Conservation (phyloP, 2,888 invertebrate species). For the Drosophila setosimentum region DNA sequence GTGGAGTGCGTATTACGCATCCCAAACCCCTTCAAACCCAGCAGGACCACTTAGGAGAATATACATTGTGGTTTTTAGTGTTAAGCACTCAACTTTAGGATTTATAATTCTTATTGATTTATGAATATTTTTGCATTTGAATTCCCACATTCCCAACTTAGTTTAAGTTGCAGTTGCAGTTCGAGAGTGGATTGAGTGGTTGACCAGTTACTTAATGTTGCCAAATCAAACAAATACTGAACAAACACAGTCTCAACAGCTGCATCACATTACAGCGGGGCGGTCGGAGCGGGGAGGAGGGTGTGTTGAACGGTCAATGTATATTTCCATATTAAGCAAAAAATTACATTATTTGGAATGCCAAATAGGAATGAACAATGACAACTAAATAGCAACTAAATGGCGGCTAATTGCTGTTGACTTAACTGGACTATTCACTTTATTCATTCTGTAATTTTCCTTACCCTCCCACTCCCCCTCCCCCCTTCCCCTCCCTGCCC, state of each 20-base stretch:
- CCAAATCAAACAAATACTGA: too few species aligned
- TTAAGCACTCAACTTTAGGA: neutral
- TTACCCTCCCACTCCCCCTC: neutral
- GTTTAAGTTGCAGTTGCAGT: neutral
- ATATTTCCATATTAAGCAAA: conserved; percentile 13
- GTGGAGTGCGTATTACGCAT: neutral
- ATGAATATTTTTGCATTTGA: neutral
- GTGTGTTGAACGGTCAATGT: conserved; percentile 1
- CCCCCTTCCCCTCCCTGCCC: neutral
- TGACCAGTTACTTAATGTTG: neutral
- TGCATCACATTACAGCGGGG: neutral
- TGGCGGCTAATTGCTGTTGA: conserved; percentile 57
- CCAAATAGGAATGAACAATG: conserved; percentile 2
- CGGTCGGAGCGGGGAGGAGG: neutral
- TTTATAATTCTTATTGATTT: neutral
- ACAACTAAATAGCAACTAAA: conserved; percentile 38
- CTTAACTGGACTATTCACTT: conserved; percentile 21
- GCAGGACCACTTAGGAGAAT: neutral
- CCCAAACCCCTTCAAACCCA: neutral
- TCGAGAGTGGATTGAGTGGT: neutral
- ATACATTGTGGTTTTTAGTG: neutral
- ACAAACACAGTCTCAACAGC: neutral
- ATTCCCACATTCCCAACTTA: neutral
- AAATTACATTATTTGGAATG: neutral
- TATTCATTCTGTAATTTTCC: neutral